Base-by-base conservation (phyloP, 2,113 vertebrate genomes). In the Callipepla californica region DNA sequence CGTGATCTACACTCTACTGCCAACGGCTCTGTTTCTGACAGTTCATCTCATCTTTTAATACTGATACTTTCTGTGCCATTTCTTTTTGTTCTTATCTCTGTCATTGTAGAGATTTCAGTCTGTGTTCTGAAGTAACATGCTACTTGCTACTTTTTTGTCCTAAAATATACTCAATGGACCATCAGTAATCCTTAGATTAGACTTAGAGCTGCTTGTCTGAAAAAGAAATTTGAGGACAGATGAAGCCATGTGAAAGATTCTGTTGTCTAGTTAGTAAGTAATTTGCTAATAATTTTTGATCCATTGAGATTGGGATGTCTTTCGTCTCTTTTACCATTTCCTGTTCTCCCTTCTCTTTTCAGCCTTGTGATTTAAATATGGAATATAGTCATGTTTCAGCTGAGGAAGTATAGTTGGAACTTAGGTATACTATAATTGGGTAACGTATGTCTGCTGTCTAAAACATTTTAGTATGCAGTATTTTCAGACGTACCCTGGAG, bases 331-430 rank as follows among this genome's bases (percentile, higher is more conserved):
- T 77, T 83, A 55, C 22, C 3, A 9, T 51, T 87, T 85, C 40
- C 19, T 85, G 4, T 55, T 92, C 12, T 90, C n/a, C 3, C 0
- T 89, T 91, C 13, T 40, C 34, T 89, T 82, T 70, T 83, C 79
- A 93, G 11, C 26, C 28, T 82, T 85, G 38, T 44, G 23, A 36
- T 96, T 92, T 80, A 62, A 92, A n/a, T 94, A 72, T 20, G 65
- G 45, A 63, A 22, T 14, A 42, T 59, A 20, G 20, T 21, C 22
- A 6, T 76, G 55, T 30, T 70, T 74, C 67, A 3, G 53, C 16
- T 91, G 82, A 55, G 20, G 16, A 88, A 8, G 2, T 36, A 7
- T 32, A 79, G 67, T 8, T 82, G 50, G 51, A 82, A 47, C 80
- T 70, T 69, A 61, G 17, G 14, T 32, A 17, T 85, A 19, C 75